Conservation (phyloP, 2,888 invertebrate species). For the Pseudeuparius sepicola region DNA sequence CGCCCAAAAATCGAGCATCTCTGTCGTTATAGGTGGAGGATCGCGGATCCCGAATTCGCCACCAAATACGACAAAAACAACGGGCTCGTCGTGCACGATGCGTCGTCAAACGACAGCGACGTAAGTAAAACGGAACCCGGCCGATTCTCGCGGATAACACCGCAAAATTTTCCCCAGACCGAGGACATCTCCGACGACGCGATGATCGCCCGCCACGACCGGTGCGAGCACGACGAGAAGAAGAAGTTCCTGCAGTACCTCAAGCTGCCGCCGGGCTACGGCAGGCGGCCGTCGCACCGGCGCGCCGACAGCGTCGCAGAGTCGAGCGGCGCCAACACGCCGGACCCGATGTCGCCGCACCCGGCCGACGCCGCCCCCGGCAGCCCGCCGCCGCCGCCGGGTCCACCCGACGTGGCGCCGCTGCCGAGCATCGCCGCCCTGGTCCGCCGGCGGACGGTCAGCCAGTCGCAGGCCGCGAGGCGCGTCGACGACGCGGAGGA, state of each 20-base stretch:
- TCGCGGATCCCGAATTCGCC: constrained; percentile 50
- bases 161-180: constrained; percentile 35
- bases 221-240: constrained; percentile 71
- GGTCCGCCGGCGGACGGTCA: constrained; percentile 7
- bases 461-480: constrained; percentile 26
- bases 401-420: constrained; percentile 44
- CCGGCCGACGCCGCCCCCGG: constrained; percentile 35
- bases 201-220: constrained; percentile 60
- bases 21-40: constrained; percentile 54
- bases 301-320: constrained; percentile 59
- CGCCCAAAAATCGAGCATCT: too few relatives aligned
- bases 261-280: constrained; percentile 38
- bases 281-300: constrained; percentile 49
- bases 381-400: constrained; percentile 37
- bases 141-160: neutral
- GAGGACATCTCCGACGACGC: constrained; percentile 77
- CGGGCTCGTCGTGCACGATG: constrained; percentile 41
- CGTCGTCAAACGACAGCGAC: constrained; percentile 44
- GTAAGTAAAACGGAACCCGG: constrained; percentile 34
- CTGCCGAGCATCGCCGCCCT: constrained; percentile 28
- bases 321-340: constrained; percentile 64
- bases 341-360: constrained; percentile 54
- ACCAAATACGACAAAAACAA: constrained; percentile 40
- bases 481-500: constrained; percentile 38
- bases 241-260: constrained; percentile 58